Evolutionary conservation across 2,888 invertebrate species (phyloP).

Genomic region (Perizoma affinitatum): DNA sequence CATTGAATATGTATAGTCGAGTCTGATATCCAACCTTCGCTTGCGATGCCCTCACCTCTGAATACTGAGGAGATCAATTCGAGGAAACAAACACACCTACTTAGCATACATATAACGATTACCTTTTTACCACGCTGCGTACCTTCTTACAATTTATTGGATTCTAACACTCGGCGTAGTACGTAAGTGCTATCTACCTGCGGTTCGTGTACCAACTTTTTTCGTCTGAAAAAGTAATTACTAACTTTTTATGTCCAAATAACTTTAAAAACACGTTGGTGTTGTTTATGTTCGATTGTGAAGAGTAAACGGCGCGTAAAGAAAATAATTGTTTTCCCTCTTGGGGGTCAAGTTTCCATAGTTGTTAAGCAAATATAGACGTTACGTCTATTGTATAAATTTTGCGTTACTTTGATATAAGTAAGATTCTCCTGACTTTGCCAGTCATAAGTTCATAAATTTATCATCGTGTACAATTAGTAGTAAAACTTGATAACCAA

Average conservation of each 20-base stretch:
- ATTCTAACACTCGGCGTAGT: slow-evolving; percentile 27
- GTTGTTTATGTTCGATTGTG: slow-evolving; percentile 28
- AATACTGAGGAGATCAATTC: slow-evolving; percentile 49
- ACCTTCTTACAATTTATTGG: slow-evolving; percentile 30
- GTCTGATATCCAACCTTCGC: slow-evolving; percentile 58
- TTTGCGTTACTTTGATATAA: slow-evolving; percentile 12
- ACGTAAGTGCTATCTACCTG: slow-evolving; percentile 6
- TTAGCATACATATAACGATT: slow-evolving; percentile 39
- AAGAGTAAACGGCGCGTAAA: slow-evolving; percentile 36
- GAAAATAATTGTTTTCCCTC: slow-evolving; percentile 37
- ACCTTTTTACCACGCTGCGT: slow-evolving; percentile 35
- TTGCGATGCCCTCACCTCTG: slow-evolving; percentile 53
- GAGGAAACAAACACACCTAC: slow-evolving; percentile 43
- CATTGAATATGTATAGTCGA: slow-evolving; percentile 69
- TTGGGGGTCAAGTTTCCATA: slow-evolving; percentile 22
- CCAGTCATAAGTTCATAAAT: slow-evolving; percentile 32
- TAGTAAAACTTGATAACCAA: slow-evolving; percentile 29
- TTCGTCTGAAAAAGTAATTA: too few relatives aligned
- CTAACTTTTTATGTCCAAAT: neutral
- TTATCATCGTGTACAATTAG: slow-evolving; percentile 26
- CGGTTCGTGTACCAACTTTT: neutral
- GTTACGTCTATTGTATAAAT: slow-evolving; percentile 25
- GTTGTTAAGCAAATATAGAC: slow-evolving; percentile 21
- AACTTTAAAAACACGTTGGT: neutral
- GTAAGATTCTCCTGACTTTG: slow-evolving; percentile 30